Percentiles rank a stretch among this genome's conserved stretches.
Conservation (phyloP, 2,797 vertebrate species). For the Danio tinwini region DNA sequence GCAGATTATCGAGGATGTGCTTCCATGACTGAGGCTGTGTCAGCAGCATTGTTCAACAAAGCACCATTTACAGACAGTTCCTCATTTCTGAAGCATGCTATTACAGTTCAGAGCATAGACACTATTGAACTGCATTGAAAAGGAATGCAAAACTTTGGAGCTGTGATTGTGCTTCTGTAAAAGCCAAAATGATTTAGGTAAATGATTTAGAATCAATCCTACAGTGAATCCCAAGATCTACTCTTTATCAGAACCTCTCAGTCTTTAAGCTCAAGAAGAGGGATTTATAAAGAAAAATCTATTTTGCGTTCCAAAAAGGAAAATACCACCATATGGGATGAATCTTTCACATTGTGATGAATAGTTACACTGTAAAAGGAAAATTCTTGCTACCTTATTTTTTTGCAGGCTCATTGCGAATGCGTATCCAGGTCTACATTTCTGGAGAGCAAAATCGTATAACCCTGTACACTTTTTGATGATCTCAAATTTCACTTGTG, state of each 20-base stretch:
- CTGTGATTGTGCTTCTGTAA: slow-evolving; percentile 12
- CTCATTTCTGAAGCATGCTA: slow-evolving; percentile 7
- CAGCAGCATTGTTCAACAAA: slow-evolving; percentile 24
- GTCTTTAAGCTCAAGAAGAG: background rate
- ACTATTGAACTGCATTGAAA: slow-evolving; percentile 16
- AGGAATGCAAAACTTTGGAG: slow-evolving; percentile 11
- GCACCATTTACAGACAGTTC: slow-evolving; percentile 16
- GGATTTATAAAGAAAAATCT: background rate
- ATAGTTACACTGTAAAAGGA: no score
- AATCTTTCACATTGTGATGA: no score
- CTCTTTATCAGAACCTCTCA: background rate
- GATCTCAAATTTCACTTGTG: no score
- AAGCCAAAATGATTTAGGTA: background rate
- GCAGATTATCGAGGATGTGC: background rate
- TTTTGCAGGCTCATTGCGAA: no score
- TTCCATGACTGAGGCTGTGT: slow-evolving; percentile 12
- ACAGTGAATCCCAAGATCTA: background rate
- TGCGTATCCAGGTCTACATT: no score
- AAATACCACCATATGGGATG: slow-evolving; percentile 7
- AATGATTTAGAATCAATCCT: background rate
- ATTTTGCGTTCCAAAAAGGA: background rate
- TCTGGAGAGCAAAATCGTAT: no score
- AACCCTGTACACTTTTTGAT: no score
- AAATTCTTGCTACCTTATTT: no score
- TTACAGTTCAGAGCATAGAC: slow-evolving; percentile 3